These are phyloP conservation scores for Catharus fuscescens DNA, from an alignment of 2,113 vertebrate species.

Conservation along the genomic window DNA sequence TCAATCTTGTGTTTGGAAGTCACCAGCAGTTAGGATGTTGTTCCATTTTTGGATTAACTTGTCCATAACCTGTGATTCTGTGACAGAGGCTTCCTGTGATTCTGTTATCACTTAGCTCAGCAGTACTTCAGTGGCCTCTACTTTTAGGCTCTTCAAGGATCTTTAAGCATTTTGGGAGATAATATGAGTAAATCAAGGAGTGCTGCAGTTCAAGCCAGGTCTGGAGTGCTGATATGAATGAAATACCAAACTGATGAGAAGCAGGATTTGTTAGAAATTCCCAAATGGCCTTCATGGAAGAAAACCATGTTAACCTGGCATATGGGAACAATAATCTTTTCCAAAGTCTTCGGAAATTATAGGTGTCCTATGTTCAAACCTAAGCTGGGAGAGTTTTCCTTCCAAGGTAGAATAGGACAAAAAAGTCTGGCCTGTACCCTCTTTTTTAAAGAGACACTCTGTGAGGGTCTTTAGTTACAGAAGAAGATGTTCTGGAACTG, in stretches of 20 bases:
- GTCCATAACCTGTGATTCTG: not conserved
- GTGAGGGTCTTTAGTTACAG: not conserved
- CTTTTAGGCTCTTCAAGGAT: not conserved
- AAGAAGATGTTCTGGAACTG: not conserved
- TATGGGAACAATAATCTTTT: not conserved
- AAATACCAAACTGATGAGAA: not conserved
- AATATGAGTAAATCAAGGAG: not conserved
- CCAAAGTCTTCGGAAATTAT: not conserved
- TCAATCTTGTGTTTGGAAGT: not conserved
- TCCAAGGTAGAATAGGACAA: not conserved
- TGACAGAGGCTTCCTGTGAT: not conserved
- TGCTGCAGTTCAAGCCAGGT: not conserved
- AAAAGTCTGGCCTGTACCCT: not conserved
- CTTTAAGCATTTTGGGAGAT: not conserved
- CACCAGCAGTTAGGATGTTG: not conserved
- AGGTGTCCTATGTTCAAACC: not conserved
- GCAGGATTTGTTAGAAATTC: not conserved
- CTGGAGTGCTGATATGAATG: not conserved
- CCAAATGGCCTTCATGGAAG: not conserved
- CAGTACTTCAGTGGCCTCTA: not conserved
- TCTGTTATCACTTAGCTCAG: not conserved
- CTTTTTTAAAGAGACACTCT: not conserved
- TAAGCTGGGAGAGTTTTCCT: not conserved
- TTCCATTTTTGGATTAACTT: not conserved
- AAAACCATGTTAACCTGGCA: not conserved